phyloP scores from a whole-genome alignment of 2,888 invertebrate genomes.

The Sphaerophoria taeniata region DNA sequence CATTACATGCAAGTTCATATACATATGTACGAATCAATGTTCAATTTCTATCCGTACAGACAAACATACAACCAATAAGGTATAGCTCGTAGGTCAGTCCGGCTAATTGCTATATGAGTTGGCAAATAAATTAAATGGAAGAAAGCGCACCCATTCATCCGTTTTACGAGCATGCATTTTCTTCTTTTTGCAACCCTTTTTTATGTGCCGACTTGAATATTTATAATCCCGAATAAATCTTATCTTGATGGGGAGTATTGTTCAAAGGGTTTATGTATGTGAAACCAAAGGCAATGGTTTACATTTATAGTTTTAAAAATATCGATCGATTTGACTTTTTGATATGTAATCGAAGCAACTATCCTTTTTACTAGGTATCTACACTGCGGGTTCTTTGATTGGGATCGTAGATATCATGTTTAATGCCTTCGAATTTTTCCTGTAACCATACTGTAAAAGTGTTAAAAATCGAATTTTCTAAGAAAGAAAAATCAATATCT shows the following conservation, averaged over 20 bases:
- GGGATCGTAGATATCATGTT: too few species aligned
- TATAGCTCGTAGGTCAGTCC: slow-evolving; percentile 12
- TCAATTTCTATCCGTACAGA: background rate
- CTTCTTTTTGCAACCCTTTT: slow-evolving; percentile 27
- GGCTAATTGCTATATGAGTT: slow-evolving; percentile 31
- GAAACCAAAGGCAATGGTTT: background rate
- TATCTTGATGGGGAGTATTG: background rate
- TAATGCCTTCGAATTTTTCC: too few species aligned
- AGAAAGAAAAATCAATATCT: too few species aligned
- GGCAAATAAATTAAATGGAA: slow-evolving; percentile 20
- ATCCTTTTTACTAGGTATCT: background rate
- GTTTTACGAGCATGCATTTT: background rate
- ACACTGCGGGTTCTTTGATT: too few species aligned
- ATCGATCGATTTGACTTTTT: slow-evolving; percentile 17
- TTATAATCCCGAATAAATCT: slow-evolving; percentile 28
- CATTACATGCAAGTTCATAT: background rate
- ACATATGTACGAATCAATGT: background rate
- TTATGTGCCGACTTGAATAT: background rate
- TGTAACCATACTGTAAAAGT: too few species aligned
- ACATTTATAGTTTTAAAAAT: background rate
- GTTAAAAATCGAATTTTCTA: too few species aligned
- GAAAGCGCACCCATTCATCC: slow-evolving; percentile 29
- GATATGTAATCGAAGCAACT: background rate
- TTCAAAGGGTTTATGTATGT: background rate
- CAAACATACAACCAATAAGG: background rate